A percentile compares a stretch with the other conserved stretches of the same genome.
phyloP scores from a whole-genome alignment of 2,888 invertebrate species.

The Meteorus colon region DNA sequence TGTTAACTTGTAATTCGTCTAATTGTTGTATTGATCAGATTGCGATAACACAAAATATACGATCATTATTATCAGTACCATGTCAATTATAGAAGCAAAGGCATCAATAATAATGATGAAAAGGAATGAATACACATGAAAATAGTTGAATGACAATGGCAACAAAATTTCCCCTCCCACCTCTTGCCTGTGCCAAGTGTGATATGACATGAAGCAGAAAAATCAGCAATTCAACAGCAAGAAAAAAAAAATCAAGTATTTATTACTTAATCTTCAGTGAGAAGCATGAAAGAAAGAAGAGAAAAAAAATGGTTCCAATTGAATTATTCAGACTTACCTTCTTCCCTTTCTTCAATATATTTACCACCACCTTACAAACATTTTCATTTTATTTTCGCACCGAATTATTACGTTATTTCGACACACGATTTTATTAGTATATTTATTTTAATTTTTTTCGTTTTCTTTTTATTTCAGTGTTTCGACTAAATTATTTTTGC shows the following conservation, averaged over 20 bases:
- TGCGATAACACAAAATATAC: background rate
- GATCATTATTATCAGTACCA: background rate
- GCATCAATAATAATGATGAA: background rate
- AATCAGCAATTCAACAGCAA: background rate
- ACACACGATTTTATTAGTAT: background rate
- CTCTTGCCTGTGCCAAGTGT: background rate
- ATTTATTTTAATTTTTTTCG: conserved; percentile 15
- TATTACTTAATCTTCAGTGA: background rate
- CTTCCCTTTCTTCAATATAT: background rate
- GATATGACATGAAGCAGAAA: background rate
- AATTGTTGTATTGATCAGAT: conserved; percentile 12
- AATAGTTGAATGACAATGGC: background rate
- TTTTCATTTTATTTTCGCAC: background rate
- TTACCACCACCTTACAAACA: background rate
- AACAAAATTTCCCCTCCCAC: background rate
- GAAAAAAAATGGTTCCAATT: background rate
- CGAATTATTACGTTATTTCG: background rate
- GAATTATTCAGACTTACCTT: background rate
- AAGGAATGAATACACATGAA: background rate
- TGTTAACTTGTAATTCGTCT: conserved; percentile 1
- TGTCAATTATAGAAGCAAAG: background rate
- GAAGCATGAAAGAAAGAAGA: background rate
- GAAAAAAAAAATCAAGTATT: background rate
- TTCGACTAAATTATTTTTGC: background rate
- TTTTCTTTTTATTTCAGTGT: background rate